Base-by-base conservation (phyloP, 2,888 invertebrate genomes). In the Anticlea derivata region DNA sequence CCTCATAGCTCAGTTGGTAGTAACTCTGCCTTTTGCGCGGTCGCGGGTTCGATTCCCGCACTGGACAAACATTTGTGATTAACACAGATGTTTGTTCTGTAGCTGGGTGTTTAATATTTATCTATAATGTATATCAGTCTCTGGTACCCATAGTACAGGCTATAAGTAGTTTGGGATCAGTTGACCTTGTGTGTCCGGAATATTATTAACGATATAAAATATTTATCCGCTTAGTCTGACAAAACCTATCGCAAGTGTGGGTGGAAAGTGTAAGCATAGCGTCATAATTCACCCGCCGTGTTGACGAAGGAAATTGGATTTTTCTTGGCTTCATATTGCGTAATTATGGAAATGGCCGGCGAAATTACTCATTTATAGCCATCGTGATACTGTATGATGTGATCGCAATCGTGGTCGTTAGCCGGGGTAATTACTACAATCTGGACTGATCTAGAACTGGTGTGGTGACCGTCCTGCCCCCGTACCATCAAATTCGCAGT, bases 301-400 rank as follows among this genome's bases (percentile, higher is more conserved):
- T 61, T 60, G 61, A 60, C 60, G 53, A 43, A 55, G 68, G 61
- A 69, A 70, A 73, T 71, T 69, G 63, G 63, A 61, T 70, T 68
- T 71, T 69, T 65, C 66, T 66, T 61, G 57, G 55, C 65, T 48
- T 22, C 58, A 45, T 60, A 57, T 74, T 67, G 66, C 63, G 68
- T 70, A 73, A 70, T 78, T 73, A 78, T 70, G 70, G 61, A 70
- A 75, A 73, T 74, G 55, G 66, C 60, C 54, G 35, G 60, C 58
- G 60, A 68, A 75, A 77, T 75, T 68, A 75, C 72, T 75, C 68
- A 70, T 75, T 78, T 69, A 64, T 61, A 55, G 64, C 57, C 57
- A 68, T 71, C 68, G 59, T 56, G 68, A 67, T 70, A 65, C 55
- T 49, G 49, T 52, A 48, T 41, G 58, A 52, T 41, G 55, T 62